These are phyloP conservation scores for Actias luna DNA, from an alignment of 2,888 invertebrate species.

Conservation along the genomic window DNA sequence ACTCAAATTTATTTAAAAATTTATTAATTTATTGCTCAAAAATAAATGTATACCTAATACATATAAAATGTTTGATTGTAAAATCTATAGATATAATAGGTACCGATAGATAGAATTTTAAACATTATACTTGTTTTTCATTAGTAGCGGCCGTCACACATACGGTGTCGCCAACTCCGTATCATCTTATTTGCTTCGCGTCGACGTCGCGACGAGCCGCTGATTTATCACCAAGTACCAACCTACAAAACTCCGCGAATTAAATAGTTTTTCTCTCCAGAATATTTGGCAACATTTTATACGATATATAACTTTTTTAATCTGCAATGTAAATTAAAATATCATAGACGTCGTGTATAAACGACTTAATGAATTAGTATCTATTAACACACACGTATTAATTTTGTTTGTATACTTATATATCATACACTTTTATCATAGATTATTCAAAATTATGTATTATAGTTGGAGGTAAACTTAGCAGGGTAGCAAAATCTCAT, in stretches of 20 bases:
- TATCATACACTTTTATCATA: neutral
- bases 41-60: too few species aligned
- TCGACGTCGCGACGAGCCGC: slow-evolving; percentile 65
- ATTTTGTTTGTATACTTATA: neutral
- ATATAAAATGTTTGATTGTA: too few species aligned
- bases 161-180: slow-evolving; percentile 74
- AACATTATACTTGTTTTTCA: slow-evolving; percentile 10
- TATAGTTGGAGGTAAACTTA: neutral
- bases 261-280: slow-evolving; percentile 71
- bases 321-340: slow-evolving; percentile 37
- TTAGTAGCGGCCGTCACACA: slow-evolving; percentile 25
- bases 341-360: neutral
- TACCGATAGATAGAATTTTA: neutral
- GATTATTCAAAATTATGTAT: neutral
- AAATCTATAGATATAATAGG: neutral
- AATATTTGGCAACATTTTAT: slow-evolving; percentile 49
- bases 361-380: neutral
- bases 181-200: slow-evolving; percentile 80
- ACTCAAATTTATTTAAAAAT: neutral
- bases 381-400: neutral
- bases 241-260: slow-evolving; percentile 77
- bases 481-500: neutral
- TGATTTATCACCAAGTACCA: slow-evolving; percentile 71
- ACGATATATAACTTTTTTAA: slow-evolving; percentile 31
- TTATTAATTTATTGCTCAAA: neutral